These are phyloP conservation scores for Acanthacorydalis orientalis DNA, from an alignment of 2,888 invertebrate genomes.

Conservation along the genomic window DNA sequence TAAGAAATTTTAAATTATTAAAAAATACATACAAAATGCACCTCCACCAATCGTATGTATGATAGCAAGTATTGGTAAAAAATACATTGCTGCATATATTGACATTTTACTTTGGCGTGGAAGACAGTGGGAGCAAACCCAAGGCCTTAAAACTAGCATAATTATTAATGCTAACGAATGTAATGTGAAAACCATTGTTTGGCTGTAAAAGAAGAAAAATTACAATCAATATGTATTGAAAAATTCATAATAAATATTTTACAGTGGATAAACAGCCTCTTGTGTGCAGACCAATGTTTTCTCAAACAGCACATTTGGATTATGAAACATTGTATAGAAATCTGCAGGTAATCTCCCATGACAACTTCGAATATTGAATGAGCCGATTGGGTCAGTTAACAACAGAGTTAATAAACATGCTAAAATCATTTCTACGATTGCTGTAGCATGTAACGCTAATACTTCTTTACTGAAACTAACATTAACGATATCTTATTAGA, in stretches of 20 bases:
- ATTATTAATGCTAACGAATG: conserved; percentile 67
- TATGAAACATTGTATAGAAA: conserved; percentile 92
- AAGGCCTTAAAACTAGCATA: conserved; percentile 64
- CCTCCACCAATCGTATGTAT: conserved; percentile 82
- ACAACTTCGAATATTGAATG: conserved; percentile 61
- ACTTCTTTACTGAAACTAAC: conserved; percentile 56
- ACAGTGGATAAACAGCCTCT: conserved; percentile 96
- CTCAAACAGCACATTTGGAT: conserved; percentile 86
- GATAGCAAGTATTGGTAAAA: conserved; percentile 74
- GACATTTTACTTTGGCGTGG: conserved; percentile 56
- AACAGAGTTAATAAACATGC: conserved; percentile 65
- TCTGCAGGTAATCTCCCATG: conserved; percentile 67
- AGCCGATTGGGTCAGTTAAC: conserved; percentile 67
- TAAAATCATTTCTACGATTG: conserved; percentile 60
- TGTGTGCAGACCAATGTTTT: conserved; percentile 85
- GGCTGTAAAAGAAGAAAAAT: conserved; percentile 34
- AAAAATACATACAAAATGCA: conserved; percentile 58
- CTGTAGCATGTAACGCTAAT: conserved; percentile 61
- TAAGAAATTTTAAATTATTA: no score
- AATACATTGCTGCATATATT: conserved; percentile 87
- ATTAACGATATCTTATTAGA: conserved; percentile 8
- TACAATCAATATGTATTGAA: conserved; percentile 3
- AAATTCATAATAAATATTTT: conserved; percentile 26
- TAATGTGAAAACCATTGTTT: conserved; percentile 81
- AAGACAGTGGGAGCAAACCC: conserved; percentile 49